A percentile compares a stretch with the other conserved stretches of the same genome.
These are phyloP conservation scores for Limnephilus rhombicus DNA, from an alignment of 2,888 invertebrate species.

Conservation along the genomic window DNA sequence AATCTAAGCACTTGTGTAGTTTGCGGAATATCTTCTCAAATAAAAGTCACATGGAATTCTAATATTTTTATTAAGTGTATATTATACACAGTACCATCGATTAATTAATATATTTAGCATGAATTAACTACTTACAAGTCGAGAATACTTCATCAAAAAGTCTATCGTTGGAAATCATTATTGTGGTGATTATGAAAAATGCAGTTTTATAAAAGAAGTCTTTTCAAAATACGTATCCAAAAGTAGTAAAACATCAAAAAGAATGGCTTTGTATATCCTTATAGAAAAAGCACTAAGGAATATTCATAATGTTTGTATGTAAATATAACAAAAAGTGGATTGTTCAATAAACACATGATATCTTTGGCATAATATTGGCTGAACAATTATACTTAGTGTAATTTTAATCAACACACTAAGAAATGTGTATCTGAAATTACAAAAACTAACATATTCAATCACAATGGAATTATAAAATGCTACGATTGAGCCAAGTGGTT, in stretches of 20 bases:
- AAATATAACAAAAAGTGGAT: slow-evolving; percentile 24
- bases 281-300: slow-evolving; percentile 40
- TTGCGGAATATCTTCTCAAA: neutral
- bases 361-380: slow-evolving; percentile 66
- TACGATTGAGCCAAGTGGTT: slow-evolving; percentile 55
- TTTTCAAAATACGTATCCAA: slow-evolving; percentile 37
- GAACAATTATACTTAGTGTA: slow-evolving; percentile 57
- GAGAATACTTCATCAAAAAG: slow-evolving; percentile 38
- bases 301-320: slow-evolving; percentile 23
- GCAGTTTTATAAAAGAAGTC: slow-evolving; percentile 40
- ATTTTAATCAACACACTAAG: slow-evolving; percentile 43
- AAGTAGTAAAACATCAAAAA: slow-evolving; percentile 40
- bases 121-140: slow-evolving; percentile 63
- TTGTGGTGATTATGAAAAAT: slow-evolving; percentile 24
- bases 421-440: slow-evolving; percentile 38
- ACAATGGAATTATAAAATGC: slow-evolving; percentile 58
- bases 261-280: slow-evolving; percentile 30
- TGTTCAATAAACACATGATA: slow-evolving; percentile 56
- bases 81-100: slow-evolving; percentile 65
- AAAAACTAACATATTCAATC: slow-evolving; percentile 55
- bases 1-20: too few relatives aligned
- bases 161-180: slow-evolving; percentile 43
- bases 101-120: slow-evolving; percentile 64
- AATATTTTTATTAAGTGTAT: slow-evolving; percentile 65
- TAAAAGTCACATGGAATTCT: slow-evolving; percentile 57